A percentile compares a stretch with the other conserved stretches of the same genome.
Evolutionary conservation across 2,888 invertebrate genomes (phyloP).

Genomic region (Abrostola triplasia): DNA sequence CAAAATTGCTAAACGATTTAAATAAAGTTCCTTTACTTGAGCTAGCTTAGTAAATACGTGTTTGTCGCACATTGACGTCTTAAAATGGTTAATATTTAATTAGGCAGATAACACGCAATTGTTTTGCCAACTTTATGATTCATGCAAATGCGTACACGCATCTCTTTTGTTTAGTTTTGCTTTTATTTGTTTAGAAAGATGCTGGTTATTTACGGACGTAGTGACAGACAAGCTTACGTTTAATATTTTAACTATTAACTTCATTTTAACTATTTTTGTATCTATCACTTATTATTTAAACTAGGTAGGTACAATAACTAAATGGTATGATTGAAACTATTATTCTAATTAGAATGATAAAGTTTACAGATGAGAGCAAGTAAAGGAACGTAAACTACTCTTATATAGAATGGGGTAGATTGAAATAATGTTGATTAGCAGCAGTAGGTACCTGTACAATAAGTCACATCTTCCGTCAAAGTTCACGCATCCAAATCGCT

Average conservation of each 20-base stretch:
- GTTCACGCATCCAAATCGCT: constrained; percentile 46
- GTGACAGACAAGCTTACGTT: neutral
- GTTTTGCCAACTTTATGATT: constrained; percentile 13
- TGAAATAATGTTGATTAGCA: neutral
- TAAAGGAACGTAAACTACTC: neutral
- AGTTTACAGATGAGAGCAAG: neutral
- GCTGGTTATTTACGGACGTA: neutral
- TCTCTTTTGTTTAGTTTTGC: constrained; percentile 20
- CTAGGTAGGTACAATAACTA: too few relatives aligned
- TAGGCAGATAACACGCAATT: constrained; percentile 24
- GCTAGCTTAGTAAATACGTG: constrained; percentile 7
- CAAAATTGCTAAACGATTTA: constrained; percentile 22
- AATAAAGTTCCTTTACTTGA: constrained; percentile 37
- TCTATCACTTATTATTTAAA: too few relatives aligned
- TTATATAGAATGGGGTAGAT: constrained; percentile 11
- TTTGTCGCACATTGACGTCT: constrained; percentile 45
- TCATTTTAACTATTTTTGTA: too few relatives aligned
- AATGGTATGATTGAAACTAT: too few relatives aligned
- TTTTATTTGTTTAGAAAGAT: constrained; percentile 1
- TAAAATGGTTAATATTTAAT: constrained; percentile 25
- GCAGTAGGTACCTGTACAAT: constrained; percentile 16
- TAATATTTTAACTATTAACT: too few relatives aligned
- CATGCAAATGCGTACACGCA: constrained; percentile 27
- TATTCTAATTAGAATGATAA: too few relatives aligned
- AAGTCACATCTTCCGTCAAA: constrained; percentile 40